Evolutionary conservation across 2,113 vertebrate species (phyloP).

Genomic region (Aldabrachelys gigantea): DNA sequence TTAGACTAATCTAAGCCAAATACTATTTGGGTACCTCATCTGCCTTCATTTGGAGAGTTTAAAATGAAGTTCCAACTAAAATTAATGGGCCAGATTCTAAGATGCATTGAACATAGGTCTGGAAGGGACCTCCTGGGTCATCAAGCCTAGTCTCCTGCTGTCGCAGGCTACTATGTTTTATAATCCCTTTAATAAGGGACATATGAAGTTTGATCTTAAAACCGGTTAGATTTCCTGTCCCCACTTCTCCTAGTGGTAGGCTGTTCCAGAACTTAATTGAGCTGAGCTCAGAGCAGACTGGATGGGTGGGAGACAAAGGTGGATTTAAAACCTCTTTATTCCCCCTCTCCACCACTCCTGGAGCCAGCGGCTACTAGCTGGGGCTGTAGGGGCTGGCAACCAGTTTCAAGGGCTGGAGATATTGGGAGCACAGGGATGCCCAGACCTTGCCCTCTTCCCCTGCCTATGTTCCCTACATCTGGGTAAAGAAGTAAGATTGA

Average conservation of each 20-base stretch:
- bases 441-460: background rate
- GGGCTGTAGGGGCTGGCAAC: background rate
- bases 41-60: background rate
- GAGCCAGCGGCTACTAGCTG: background rate
- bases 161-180: background rate
- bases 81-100: background rate
- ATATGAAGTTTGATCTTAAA: background rate
- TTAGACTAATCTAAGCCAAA: background rate
- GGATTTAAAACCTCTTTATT: background rate
- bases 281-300: background rate
- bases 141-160: background rate
- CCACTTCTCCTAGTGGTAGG: background rate
- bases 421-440: background rate
- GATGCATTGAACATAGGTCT: background rate
- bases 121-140: background rate
- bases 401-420: background rate
- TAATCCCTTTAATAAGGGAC: background rate
- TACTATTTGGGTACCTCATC: background rate
- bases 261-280: background rate
- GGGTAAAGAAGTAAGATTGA: background rate
- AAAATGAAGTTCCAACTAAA: background rate
- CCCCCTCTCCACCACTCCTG: background rate
- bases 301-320: background rate
- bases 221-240: background rate
- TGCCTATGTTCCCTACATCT: background rate